Evolutionary conservation across 2,888 invertebrate species (phyloP).

Genomic region (Cataglyphis livida): DNA sequence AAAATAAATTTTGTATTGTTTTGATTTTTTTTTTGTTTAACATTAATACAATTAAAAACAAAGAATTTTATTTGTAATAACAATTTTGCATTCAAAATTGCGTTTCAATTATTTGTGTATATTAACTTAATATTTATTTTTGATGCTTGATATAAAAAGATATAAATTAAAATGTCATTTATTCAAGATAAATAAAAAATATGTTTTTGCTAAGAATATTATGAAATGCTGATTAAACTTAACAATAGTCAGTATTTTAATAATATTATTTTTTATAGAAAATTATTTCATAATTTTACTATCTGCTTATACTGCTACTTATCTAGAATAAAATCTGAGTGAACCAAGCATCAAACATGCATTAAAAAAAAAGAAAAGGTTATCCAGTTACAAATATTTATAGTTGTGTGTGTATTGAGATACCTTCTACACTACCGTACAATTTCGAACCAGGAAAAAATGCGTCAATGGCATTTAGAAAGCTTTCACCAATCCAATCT

Average conservation of each 20-base stretch:
- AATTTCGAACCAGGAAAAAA: slow-evolving; percentile 65
- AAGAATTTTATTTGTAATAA: not conserved
- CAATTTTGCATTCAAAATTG: too few relatives aligned
- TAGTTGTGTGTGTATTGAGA: not conserved
- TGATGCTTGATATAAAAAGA: not conserved
- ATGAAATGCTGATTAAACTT: not conserved
- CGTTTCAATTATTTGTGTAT: not conserved
- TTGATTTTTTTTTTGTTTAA: not conserved
- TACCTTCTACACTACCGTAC: slow-evolving; percentile 73
- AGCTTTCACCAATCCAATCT: slow-evolving; percentile 74
- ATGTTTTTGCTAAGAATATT: not conserved
- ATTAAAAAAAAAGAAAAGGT: not conserved
- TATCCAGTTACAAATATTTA: not conserved
- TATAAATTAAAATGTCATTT: slow-evolving; percentile 7
- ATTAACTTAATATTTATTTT: not conserved
- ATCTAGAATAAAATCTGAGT: not conserved
- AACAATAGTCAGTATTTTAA: not conserved
- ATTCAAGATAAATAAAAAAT: not conserved
- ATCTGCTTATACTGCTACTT: not conserved
- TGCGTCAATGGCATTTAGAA: slow-evolving; percentile 72
- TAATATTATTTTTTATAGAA: not conserved
- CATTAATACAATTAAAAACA: not conserved
- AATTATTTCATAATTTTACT: not conserved
- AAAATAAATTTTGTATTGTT: not conserved
- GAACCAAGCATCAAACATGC: not conserved